Evolutionary conservation across 2,797 vertebrate genomes (phyloP).

Genomic region (Thalassophryne amazonica): DNA sequence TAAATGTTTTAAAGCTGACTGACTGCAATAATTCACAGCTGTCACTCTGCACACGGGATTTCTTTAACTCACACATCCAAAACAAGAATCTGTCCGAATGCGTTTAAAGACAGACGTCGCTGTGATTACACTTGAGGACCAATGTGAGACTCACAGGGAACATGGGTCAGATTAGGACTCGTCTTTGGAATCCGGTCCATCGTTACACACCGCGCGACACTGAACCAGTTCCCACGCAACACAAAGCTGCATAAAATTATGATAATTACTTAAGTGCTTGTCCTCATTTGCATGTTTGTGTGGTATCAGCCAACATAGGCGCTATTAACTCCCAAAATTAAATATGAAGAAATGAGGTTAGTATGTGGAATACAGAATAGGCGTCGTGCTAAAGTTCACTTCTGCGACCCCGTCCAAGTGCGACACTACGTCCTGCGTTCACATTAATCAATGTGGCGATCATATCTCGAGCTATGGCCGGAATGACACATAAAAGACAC

Average conservation of each 20-base stretch:
- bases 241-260: slow-evolving; percentile 81
- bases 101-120: slow-evolving; percentile 56
- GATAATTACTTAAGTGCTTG: slow-evolving; percentile 79
- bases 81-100: slow-evolving; percentile 62
- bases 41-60: slow-evolving; percentile 11
- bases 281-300: slow-evolving; percentile 75
- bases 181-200: slow-evolving; percentile 66
- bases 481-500: slow-evolving; percentile 61
- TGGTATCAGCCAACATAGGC: slow-evolving; percentile 37
- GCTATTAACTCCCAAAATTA: slow-evolving; percentile 46
- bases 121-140: slow-evolving; percentile 79
- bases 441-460: slow-evolving; percentile 55
- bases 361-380: slow-evolving; percentile 1
- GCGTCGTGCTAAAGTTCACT: too few relatives aligned
- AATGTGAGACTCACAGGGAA: slow-evolving; percentile 52
- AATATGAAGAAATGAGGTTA: slow-evolving; percentile 42
- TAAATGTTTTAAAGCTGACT: background rate
- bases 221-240: slow-evolving; percentile 77
- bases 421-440: slow-evolving; percentile 10
- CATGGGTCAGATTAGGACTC: slow-evolving; percentile 81
- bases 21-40: slow-evolving; percentile 6
- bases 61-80: background rate
- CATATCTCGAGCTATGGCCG: slow-evolving; percentile 49
- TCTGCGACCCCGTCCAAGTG: too few relatives aligned
- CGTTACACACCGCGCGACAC: slow-evolving; percentile 65